Conservation (phyloP, 1,140 invertebrate species). For the Apis dorsata region DNA sequence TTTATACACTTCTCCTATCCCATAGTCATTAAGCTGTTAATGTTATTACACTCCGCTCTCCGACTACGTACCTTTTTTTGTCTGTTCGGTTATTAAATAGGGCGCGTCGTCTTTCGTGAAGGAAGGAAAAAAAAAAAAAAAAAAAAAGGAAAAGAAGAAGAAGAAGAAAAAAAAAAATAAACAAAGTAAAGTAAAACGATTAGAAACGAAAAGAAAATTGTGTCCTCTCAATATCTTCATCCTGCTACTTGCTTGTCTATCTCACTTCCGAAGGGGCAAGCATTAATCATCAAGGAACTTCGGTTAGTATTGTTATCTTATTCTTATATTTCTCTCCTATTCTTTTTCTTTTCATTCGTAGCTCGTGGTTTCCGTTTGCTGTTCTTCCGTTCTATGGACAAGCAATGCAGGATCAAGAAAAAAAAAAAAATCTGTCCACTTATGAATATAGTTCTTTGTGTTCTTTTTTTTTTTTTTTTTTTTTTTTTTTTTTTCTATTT, state of each 20-base stretch:
- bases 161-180: background rate
- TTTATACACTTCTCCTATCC: slow-evolving; percentile 77
- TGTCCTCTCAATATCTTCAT: slow-evolving; percentile 40
- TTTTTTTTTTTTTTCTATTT: slow-evolving; percentile 18
- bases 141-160: background rate
- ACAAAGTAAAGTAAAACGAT: too few species aligned
- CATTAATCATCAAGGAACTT: slow-evolving; percentile 6
- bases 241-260: slow-evolving; percentile 40
- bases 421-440: slow-evolving; percentile 35
- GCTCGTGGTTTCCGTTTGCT: slow-evolving; percentile 45
- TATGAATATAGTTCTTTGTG: background rate
- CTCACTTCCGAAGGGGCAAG: slow-evolving; percentile 30
- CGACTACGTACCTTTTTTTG: slow-evolving; percentile 61
- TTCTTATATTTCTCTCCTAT: slow-evolving; percentile 1
- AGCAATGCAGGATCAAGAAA: background rate
- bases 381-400: background rate
- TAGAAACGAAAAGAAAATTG: background rate
- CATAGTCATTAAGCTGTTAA: slow-evolving; percentile 79
- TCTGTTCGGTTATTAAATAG: slow-evolving; percentile 47
- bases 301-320: slow-evolving; percentile 50
- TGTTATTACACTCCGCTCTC: slow-evolving; percentile 75
- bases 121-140: slow-evolving; percentile 42
- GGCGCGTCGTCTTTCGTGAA: slow-evolving; percentile 41
- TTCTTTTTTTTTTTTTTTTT: slow-evolving; percentile 21
- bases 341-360: slow-evolving; percentile 42